phyloP scores from a whole-genome alignment of 2,113 vertebrate species.

The Tetrax tetrax region DNA sequence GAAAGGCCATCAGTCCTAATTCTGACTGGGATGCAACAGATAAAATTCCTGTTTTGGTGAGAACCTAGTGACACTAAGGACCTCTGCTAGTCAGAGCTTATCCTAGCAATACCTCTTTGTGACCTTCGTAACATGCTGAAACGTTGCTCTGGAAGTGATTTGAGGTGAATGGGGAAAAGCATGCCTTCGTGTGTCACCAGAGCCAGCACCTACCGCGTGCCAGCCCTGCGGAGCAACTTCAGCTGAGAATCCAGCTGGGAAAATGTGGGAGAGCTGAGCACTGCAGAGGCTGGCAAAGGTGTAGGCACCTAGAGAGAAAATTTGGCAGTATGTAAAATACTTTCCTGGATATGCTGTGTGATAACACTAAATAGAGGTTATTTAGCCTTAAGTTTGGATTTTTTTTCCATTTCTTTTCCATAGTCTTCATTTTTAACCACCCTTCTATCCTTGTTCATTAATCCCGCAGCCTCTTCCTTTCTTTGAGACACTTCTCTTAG shows the following conservation, averaged over 20 bases:
- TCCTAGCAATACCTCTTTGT: not conserved
- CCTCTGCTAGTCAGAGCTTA: not conserved
- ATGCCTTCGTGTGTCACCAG: not conserved
- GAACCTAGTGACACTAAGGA: not conserved
- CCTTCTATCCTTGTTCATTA: not conserved
- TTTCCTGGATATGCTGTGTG: not conserved
- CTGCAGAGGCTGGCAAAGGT: not conserved
- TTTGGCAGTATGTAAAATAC: not conserved
- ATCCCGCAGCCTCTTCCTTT: not conserved
- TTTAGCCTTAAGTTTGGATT: not conserved
- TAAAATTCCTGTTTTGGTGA: not conserved
- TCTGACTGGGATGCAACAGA: not conserved
- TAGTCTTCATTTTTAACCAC: not conserved
- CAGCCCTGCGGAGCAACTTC: not conserved
- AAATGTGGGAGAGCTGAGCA: not conserved
- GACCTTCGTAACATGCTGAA: not conserved
- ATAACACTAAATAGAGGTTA: not conserved
- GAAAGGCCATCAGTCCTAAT: not conserved
- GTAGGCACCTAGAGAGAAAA: not conserved
- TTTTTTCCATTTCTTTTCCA: not conserved
- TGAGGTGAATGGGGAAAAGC: not conserved
- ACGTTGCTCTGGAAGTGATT: not conserved
- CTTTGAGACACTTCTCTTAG: not conserved
- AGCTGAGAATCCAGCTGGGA: not conserved
- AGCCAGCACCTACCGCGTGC: not conserved